Conservation (phyloP, 2,888 invertebrate genomes). For the Argyresthia goedartella region DNA sequence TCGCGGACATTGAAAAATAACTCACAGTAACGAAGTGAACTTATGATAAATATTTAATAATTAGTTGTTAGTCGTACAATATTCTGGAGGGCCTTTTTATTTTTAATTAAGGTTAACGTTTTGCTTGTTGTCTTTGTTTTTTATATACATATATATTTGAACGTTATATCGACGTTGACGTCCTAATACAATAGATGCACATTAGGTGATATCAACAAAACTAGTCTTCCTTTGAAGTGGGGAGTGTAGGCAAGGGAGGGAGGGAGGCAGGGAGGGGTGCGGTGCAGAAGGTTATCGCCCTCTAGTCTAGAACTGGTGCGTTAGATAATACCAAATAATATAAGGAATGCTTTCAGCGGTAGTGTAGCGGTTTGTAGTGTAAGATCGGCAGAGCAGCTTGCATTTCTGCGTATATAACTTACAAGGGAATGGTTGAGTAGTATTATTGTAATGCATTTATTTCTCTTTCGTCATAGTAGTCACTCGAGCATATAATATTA, state of each 20-base stretch:
- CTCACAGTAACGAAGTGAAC: conserved; percentile 25
- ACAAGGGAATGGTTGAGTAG: conserved; percentile 58
- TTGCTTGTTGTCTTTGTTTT: conserved; percentile 65
- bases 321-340: conserved; percentile 66
- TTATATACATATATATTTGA: conserved; percentile 49
- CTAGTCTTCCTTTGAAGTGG: conserved; percentile 66
- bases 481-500: conserved; percentile 66
- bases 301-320: conserved; percentile 70
- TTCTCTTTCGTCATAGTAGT: conserved; percentile 61
- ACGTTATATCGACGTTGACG: conserved; percentile 39
- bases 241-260: conserved; percentile 23
- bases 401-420: conserved; percentile 36
- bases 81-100: conserved; percentile 58
- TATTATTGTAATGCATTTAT: conserved; percentile 70
- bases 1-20: conserved; percentile 21
- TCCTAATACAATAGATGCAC: conserved; percentile 51
- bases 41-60: conserved; percentile 23
- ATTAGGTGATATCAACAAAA: conserved; percentile 66
- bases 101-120: conserved; percentile 52
- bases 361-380: conserved; percentile 27
- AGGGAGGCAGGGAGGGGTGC: conserved; percentile 15
- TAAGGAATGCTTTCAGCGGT: conserved; percentile 53
- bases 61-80: conserved; percentile 51
- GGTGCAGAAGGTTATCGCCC: conserved; percentile 63
- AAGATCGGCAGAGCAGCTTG: conserved; percentile 61